Evolutionary conservation across 2,113 vertebrate genomes (phyloP).

Genomic region (Anguilla japonica): DNA sequence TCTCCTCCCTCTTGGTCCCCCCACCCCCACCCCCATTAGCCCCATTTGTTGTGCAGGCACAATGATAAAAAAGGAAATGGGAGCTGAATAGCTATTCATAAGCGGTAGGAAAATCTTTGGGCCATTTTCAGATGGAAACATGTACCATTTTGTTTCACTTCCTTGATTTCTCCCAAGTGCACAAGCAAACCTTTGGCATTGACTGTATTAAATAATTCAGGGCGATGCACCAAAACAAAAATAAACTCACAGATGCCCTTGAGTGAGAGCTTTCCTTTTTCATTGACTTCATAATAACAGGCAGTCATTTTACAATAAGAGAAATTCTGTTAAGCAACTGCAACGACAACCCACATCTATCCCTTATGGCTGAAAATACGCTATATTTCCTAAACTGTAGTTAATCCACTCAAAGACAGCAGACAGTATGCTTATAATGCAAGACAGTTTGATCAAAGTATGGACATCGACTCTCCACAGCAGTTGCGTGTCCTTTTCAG

Average conservation of each 20-base stretch:
- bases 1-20: not conserved
- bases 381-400: not conserved
- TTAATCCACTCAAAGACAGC: not conserved
- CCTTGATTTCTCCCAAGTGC: not conserved
- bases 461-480: not conserved
- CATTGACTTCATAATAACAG: not conserved
- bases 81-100: not conserved
- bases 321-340: not conserved
- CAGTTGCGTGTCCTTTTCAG: not conserved
- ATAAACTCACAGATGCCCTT: not conserved
- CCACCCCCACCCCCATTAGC: not conserved
- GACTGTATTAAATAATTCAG: not conserved
- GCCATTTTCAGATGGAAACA: not conserved
- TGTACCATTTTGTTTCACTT: not conserved
- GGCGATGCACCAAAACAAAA: not conserved
- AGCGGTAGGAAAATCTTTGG: not conserved
- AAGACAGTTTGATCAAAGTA: conserved; percentile 13
- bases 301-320: not conserved
- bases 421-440: not conserved
- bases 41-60: not conserved
- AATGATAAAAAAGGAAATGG: conserved; percentile 1
- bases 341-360: not conserved
- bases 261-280: not conserved
- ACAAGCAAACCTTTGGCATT: not conserved
- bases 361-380: not conserved